Evolutionary conservation across 2,113 vertebrate species (phyloP).

Genomic region (Anolis carolinensis): DNA sequence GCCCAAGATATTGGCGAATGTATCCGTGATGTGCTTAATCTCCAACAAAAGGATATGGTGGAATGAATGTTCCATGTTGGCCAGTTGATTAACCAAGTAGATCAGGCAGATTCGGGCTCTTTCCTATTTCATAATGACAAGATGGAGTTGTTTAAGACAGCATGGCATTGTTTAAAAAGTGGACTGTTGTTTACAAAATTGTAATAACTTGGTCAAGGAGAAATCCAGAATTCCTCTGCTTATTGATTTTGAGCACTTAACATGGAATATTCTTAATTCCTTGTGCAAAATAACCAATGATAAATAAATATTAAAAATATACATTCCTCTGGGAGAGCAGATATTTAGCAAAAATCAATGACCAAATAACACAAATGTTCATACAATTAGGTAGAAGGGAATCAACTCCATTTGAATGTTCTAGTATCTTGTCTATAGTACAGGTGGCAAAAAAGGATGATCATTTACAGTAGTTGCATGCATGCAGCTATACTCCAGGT

Average conservation of each 20-base stretch:
- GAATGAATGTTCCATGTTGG: constrained; percentile 88
- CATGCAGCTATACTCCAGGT: background rate
- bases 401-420: background rate
- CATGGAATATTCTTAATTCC: background rate
- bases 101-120: constrained; percentile 82
- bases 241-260: background rate
- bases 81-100: constrained; percentile 88
- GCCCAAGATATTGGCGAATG: constrained; percentile 82
- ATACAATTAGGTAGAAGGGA: background rate
- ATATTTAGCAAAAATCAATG: fast-evolving
- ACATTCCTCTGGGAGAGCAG: too few species aligned
- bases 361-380: fast-evolving
- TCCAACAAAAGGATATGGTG: constrained; percentile 91
- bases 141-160: background rate
- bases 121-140: constrained; percentile 68
- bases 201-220: background rate
- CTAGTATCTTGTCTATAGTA: constrained; percentile 6
- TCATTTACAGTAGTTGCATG: background rate
- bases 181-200: background rate
- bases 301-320: constrained; percentile 2
- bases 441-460: background rate
- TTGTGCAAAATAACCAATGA: background rate
- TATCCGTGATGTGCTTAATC: constrained; percentile 86
- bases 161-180: background rate
- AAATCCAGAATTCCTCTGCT: background rate